phyloP scores from a whole-genome alignment of 2,888 invertebrate species.

The Hermaeophaga mercurialis region DNA sequence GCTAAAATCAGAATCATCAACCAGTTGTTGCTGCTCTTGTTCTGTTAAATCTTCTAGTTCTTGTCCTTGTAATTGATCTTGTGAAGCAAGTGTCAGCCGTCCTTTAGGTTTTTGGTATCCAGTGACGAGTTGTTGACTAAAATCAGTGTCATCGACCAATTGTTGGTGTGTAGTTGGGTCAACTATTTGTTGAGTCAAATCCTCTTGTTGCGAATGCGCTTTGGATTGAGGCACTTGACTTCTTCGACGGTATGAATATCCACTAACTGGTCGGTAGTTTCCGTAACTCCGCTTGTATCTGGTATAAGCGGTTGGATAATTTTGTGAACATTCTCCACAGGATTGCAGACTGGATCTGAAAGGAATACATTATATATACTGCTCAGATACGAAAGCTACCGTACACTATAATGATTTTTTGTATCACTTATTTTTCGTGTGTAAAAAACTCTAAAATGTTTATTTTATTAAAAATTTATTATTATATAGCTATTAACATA shows the following conservation, averaged over 20 bases:
- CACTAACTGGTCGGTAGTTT: no score
- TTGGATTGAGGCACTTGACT: no score
- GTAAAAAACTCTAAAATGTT: no score
- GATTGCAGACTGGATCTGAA: conserved; percentile 17
- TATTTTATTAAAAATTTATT: no score
- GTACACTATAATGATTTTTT: background rate
- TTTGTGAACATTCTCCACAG: conserved; percentile 37
- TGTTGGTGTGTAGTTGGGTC: conserved; percentile 17
- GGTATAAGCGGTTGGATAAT: conserved; percentile 31
- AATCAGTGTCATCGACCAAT: conserved; percentile 32
- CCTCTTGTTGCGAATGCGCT: conserved; percentile 17
- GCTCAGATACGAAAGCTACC: background rate
- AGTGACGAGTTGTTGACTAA: conserved; percentile 36
- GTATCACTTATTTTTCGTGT: no score
- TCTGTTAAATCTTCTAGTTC: conserved; percentile 20
- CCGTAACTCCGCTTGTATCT: conserved; percentile 37
- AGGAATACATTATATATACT: conserved; percentile 1
- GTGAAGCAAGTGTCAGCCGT: conserved; percentile 26
- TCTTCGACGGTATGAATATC: no score
- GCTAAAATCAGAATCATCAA: conserved; percentile 27
- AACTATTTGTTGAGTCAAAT: conserved; percentile 39
- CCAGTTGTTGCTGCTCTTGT: conserved; percentile 25
- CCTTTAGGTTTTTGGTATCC: conserved; percentile 10
- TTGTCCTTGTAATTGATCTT: conserved; percentile 17
- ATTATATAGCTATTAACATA: no score